A percentile compares a stretch with the other conserved stretches of the same genome.
Conservation (phyloP, 2,797 vertebrate genomes). For the Muscicapa comitata region DNA sequence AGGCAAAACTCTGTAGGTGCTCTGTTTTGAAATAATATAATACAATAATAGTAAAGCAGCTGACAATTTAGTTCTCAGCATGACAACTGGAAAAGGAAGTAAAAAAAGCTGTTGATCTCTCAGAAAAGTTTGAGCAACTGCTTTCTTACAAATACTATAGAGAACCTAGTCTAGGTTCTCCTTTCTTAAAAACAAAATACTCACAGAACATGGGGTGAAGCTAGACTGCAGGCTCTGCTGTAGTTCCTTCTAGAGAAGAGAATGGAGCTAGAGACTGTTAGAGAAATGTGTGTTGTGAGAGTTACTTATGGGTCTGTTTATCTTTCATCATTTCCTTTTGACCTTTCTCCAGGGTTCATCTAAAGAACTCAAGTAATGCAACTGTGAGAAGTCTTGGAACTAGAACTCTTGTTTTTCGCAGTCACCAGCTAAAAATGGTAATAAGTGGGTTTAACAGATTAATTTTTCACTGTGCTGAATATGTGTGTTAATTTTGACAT, state of each 20-base stretch:
- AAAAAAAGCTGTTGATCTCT: not conserved
- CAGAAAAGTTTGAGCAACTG: not conserved
- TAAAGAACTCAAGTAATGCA: slow-evolving; percentile 9
- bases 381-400: slow-evolving; percentile 73
- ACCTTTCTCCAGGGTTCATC: slow-evolving; percentile 50
- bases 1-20: not conserved
- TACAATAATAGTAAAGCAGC: not conserved
- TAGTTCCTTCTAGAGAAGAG: not conserved
- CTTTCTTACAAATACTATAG: not conserved
- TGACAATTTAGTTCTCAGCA: not conserved
- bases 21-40: not conserved
- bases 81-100: not conserved
- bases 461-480: not conserved
- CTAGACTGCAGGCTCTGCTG: not conserved
- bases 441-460: not conserved
- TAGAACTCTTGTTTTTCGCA: slow-evolving; percentile 28
- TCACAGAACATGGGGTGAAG: not conserved
- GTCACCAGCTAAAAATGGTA: slow-evolving; percentile 58
- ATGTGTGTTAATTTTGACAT: not conserved
- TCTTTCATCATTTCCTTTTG: slow-evolving; percentile 6
- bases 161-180: not conserved
- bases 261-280: not conserved
- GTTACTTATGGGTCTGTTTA: not conserved
- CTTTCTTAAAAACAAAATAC: not conserved
- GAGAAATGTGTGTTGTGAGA: not conserved